Evolutionary conservation across 1,140 invertebrate genomes (phyloP).

Genomic region (Dreissena polymorpha): DNA sequence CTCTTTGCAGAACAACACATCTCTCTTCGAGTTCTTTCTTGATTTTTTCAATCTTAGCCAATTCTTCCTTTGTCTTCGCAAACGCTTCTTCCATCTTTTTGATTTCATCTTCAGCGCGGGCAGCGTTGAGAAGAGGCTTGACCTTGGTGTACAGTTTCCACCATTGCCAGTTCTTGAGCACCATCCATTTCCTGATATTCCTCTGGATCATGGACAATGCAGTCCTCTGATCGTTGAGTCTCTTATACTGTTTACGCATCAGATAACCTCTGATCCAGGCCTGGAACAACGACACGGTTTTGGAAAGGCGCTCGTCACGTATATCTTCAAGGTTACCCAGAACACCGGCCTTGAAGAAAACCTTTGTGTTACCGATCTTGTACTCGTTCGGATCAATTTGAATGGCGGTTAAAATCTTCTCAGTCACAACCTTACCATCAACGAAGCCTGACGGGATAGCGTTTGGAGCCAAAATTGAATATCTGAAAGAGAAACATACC

Average conservation of each 20-base stretch:
- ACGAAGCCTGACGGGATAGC: constrained; percentile 86
- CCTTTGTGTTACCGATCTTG: constrained; percentile 97
- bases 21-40: constrained; percentile 97
- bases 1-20: constrained; percentile 90
- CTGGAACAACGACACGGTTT: constrained; percentile 99
- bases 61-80: constrained; percentile 94
- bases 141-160: constrained; percentile 99
- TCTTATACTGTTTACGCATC: constrained; percentile 95
- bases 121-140: constrained; percentile 98
- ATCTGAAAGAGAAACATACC: constrained; percentile 83
- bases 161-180: constrained; percentile 99
- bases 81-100: constrained; percentile 98
- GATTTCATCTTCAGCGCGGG: constrained; percentile 98
- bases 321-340: constrained; percentile 99
- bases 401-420: constrained; percentile 88
- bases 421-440: constrained; percentile 90
- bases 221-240: constrained; percentile 97
- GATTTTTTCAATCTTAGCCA: constrained; percentile 95
- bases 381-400: constrained; percentile 91
- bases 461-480: constrained; percentile 96
- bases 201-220: constrained; percentile 98
- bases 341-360: constrained; percentile 99
- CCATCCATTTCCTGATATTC: constrained; percentile 98
- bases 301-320: constrained; percentile 98
- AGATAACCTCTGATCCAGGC: constrained; percentile 92